A percentile compares a stretch with the other conserved stretches of the same genome.
These are phyloP conservation scores for Naso thynnoides DNA, from an alignment of 2,797 vertebrate genomes.

Conservation along the genomic window DNA sequence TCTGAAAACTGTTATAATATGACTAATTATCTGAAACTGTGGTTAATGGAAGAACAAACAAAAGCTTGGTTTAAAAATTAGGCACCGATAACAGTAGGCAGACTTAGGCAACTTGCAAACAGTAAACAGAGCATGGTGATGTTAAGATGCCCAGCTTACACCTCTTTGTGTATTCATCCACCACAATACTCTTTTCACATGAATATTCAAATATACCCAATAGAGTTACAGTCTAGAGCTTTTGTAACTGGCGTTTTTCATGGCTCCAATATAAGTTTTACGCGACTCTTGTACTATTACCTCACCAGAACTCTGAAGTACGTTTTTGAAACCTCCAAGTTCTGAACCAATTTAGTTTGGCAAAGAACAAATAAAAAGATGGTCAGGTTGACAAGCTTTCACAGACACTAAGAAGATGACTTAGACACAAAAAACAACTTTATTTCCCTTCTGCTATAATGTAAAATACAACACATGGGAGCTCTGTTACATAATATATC, in stretches of 20 bases:
- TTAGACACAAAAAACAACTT: background rate
- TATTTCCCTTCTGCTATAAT: background rate
- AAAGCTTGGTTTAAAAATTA: background rate
- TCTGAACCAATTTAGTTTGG: conserved; percentile 2
- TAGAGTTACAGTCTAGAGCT: background rate
- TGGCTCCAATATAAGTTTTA: background rate
- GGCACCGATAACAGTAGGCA: background rate
- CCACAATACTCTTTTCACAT: no score
- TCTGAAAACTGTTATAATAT: conserved; percentile 3
- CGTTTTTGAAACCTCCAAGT: background rate
- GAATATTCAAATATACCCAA: no score
- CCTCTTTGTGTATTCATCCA: no score
- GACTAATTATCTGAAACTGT: no score
- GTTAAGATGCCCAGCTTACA: no score
- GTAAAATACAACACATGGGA: background rate
- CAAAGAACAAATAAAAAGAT: background rate
- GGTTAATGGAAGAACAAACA: background rate
- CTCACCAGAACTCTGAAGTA: background rate
- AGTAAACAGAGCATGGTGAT: no score
- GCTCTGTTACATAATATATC: no score
- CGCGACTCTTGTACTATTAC: background rate
- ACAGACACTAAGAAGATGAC: background rate
- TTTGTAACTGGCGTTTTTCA: conserved; percentile 1
- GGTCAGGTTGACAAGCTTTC: background rate
- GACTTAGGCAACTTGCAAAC: no score